Evolutionary conservation across 2,888 invertebrate genomes (phyloP).

Genomic region (Lepidocyrtoides sp.): DNA sequence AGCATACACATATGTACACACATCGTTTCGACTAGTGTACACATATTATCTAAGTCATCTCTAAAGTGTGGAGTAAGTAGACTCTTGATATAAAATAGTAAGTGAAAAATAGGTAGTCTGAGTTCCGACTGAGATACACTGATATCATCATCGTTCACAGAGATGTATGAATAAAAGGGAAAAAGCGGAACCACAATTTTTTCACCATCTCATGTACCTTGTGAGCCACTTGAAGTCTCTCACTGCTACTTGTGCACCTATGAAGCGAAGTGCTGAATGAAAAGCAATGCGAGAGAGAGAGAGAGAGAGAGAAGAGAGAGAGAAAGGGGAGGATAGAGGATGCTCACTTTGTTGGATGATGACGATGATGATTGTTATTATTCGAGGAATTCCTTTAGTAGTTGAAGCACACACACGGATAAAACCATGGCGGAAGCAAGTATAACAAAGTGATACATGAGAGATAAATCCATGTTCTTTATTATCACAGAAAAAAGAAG

Average conservation of each 20-base stretch:
- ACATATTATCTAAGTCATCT: not conserved
- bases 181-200: conserved; percentile 60
- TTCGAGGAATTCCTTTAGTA: conserved; percentile 62
- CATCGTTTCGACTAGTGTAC: not conserved
- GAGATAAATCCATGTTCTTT: conserved; percentile 76
- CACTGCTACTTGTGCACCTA: not conserved
- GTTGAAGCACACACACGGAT: conserved; percentile 10
- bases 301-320: not conserved
- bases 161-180: conserved; percentile 36
- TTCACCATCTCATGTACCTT: conserved; percentile 79
- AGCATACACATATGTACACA: not conserved
- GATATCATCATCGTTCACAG: conserved; percentile 22
- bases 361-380: conserved; percentile 79
- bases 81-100: conserved; percentile 23
- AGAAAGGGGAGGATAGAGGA: conserved; percentile 16
- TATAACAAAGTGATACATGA: conserved; percentile 81
- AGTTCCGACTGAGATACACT: conserved; percentile 41
- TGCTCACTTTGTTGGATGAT: conserved; percentile 78
- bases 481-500: conserved; percentile 43
- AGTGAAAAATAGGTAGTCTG: conserved; percentile 36
- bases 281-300: not conserved
- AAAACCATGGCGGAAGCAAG: conserved; percentile 45
- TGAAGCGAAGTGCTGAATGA: not conserved
- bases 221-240: conserved; percentile 73
- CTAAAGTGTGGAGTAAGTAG: not conserved